Conservation (phyloP, 1,140 invertebrate species). For the Bombus affinis region DNA sequence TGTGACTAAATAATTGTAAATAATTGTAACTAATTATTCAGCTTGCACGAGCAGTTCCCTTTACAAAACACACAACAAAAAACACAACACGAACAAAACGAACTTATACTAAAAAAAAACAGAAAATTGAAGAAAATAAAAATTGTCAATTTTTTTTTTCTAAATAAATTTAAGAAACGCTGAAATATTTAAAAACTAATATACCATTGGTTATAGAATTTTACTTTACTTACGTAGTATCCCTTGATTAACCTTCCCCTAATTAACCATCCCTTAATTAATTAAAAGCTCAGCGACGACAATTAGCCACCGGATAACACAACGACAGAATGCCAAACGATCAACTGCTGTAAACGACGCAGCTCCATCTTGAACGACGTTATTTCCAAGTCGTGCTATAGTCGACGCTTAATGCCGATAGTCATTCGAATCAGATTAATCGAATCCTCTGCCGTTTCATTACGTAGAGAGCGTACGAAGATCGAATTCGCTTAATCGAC, state of each 20-base stretch:
- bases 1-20: neutral
- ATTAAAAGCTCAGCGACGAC: neutral
- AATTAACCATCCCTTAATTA: neutral
- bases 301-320: neutral
- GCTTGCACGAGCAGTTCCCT: too few species aligned
- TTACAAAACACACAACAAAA: too few species aligned
- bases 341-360: neutral
- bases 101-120: neutral
- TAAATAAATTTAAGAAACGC: too few species aligned
- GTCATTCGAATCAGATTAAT: constrained; percentile 20
- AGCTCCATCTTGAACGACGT: neutral
- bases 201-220: too few species aligned
- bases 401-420: neutral
- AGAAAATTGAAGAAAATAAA: neutral
- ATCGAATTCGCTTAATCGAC: constrained; percentile 19
- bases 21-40: constrained; percentile 2
- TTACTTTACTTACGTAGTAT: too few species aligned
- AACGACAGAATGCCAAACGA: neutral
- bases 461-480: neutral
- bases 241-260: neutral
- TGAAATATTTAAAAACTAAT: too few species aligned
- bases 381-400: neutral
- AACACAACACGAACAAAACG: neutral
- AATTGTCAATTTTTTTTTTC: neutral
- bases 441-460: constrained; percentile 20